A percentile compares a stretch with the other conserved stretches of the same genome.
phyloP scores from a whole-genome alignment of 1,140 invertebrate genomes.

The Brachionus koreanus region DNA sequence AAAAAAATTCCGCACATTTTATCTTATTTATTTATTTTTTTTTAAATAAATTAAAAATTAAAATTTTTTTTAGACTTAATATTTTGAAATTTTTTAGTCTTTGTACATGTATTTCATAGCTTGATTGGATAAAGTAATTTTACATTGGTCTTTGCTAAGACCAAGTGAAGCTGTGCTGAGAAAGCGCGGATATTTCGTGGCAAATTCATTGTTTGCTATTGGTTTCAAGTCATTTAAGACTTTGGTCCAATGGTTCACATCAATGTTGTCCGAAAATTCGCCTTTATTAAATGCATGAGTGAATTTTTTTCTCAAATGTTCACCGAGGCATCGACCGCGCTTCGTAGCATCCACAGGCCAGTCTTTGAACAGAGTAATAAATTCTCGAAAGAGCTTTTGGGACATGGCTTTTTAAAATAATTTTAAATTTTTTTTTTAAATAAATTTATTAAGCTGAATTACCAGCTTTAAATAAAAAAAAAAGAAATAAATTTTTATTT shows the following conservation, averaged over 20 bases:
- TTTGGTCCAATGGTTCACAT: conserved; percentile 1
- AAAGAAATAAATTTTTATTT: neutral
- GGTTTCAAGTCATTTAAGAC: conserved; percentile 11
- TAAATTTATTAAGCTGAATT: neutral
- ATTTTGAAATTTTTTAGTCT: neutral
- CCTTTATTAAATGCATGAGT: conserved; percentile 13
- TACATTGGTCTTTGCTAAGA: conserved; percentile 31
- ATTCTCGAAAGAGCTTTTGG: conserved; percentile 37
- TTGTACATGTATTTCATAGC: conserved; percentile 34
- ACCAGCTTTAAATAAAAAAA: conserved; percentile 21
- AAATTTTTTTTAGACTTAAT: neutral
- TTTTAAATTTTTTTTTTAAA: neutral
- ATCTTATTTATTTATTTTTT: too few species aligned
- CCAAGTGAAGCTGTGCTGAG: conserved; percentile 12
- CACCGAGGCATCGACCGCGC: conserved; percentile 19
- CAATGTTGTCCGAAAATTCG: conserved; percentile 11
- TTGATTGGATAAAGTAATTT: conserved; percentile 27
- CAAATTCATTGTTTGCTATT: conserved; percentile 32
- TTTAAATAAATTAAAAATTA: neutral
- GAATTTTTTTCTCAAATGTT: conserved; percentile 30
- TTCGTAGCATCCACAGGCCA: conserved; percentile 38
- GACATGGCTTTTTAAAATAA: neutral
- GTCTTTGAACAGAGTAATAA: conserved; percentile 33
- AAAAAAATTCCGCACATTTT: conserved; percentile 40
- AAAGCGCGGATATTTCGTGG: neutral